Evolutionary conservation across 2,113 vertebrate genomes (phyloP).

Genomic region (Rhea americana): DNA sequence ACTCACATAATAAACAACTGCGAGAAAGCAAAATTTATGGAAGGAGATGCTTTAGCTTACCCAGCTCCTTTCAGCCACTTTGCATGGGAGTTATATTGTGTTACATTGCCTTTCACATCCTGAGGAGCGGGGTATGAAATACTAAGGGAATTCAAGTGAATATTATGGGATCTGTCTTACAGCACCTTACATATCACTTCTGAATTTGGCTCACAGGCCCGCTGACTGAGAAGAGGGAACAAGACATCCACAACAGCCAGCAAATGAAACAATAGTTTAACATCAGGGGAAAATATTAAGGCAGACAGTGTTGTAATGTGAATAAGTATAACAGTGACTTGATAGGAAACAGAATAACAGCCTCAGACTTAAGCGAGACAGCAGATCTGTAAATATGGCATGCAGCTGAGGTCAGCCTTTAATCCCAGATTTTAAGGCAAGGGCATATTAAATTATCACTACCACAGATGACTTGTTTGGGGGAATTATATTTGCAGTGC

Average conservation of each 20-base stretch:
- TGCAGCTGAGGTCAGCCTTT: not conserved
- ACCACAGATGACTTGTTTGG: not conserved
- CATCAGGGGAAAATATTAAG: conserved; percentile 34
- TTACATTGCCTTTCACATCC: not conserved
- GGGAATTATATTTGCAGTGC: not conserved
- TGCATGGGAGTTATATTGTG: not conserved
- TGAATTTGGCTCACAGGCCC: not conserved
- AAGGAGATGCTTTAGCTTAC: not conserved
- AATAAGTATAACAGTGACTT: conserved; percentile 6
- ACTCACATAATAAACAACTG: not conserved
- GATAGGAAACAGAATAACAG: not conserved
- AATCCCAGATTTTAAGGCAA: not conserved
- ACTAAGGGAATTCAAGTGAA: not conserved
- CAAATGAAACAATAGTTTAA: conserved; percentile 2
- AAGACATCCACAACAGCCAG: not conserved
- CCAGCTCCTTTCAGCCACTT: not conserved
- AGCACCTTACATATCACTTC: conserved; percentile 30
- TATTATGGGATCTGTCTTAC: not conserved
- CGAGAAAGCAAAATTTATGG: not conserved
- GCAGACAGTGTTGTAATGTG: not conserved
- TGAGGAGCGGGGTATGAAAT: not conserved
- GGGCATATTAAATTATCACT: not conserved
- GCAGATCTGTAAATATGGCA: not conserved
- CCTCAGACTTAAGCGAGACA: conserved; percentile 7
- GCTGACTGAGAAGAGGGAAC: not conserved